A percentile compares a stretch with the other conserved stretches of the same genome.
These are phyloP conservation scores for Diarsia rubi DNA, from an alignment of 2,888 invertebrate genomes.

Conservation along the genomic window DNA sequence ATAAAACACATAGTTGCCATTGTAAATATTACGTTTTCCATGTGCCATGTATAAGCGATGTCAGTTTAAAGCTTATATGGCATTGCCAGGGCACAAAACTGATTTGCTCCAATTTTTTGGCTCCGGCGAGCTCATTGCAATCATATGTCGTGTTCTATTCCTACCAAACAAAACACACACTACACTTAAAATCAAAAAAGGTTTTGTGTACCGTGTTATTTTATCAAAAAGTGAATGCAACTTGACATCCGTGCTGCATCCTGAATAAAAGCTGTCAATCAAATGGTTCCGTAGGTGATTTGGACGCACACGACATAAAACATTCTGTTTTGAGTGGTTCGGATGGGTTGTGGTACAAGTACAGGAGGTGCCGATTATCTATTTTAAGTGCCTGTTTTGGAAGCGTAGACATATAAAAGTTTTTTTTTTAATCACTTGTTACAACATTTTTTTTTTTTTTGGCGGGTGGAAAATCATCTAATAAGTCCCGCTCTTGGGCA, in stretches of 20 bases:
- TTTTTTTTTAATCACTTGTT: too few species aligned
- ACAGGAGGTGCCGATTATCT: slow-evolving; percentile 31
- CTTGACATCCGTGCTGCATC: slow-evolving; percentile 57
- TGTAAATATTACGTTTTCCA: too few species aligned
- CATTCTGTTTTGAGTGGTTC: slow-evolving; percentile 81
- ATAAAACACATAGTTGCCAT: neutral
- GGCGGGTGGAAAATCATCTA: too few species aligned
- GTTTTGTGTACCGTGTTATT: slow-evolving; percentile 23
- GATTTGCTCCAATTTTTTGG: neutral
- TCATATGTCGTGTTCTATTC: neutral
- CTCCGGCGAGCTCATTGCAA: neutral
- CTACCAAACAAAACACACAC: slow-evolving; percentile 11
- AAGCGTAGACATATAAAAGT: neutral
- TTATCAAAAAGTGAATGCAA: slow-evolving; percentile 53
- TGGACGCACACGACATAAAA: slow-evolving; percentile 80
- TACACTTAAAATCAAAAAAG: slow-evolving; percentile 23
- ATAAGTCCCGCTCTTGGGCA: too few species aligned
- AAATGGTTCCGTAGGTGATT: slow-evolving; percentile 76
- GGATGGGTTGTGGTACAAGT: slow-evolving; percentile 46
- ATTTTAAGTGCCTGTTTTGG: neutral
- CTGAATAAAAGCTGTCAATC: slow-evolving; percentile 79
- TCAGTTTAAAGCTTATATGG: too few species aligned
- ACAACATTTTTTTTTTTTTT: too few species aligned
- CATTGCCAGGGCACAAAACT: neutral
- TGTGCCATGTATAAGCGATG: too few species aligned